Evolutionary conservation across 2,797 vertebrate genomes (phyloP), one percentile per base, ranked within the genome.

Genomic region (Sebastes taczanowskii): DNA sequence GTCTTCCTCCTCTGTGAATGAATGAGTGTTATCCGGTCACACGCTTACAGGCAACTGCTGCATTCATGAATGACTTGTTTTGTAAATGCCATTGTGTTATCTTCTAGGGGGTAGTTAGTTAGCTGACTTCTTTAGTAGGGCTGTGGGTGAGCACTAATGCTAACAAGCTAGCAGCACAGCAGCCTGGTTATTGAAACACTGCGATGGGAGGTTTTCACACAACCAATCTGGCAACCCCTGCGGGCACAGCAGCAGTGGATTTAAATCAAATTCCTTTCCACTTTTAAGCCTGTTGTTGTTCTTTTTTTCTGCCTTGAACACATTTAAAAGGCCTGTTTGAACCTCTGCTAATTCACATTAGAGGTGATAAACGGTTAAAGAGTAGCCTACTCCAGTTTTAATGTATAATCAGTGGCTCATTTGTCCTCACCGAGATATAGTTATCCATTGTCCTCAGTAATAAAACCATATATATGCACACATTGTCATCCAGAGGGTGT

Each of bases 81-180:
- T 4, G 4, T 20, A 27, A 56, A 74, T 49, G 9, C 0, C 27
- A 1, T 1, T 4, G 13, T 7, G 2, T 53, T 55, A 7, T 34
- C 59, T 4, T 1, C 2, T 0, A 2, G 3, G 5, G 11, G 49
- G 38, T 29, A 13, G 32, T 4, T 4, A 2, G 6, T 59, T 66
- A 52, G 56, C 52, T 58, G 34, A 60, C 38, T 64, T 60, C 2
- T 68, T 6, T 22, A 25, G 35, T 16, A 13, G 35, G 35, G 35
- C 35, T 46, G 49, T 9, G 65, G 25, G 38, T 63, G 61, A 86
- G 80, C 81, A 78, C 27, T 58, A 2, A n/a, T 77, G 89, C 91
- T 93, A 92, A 69, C 92, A 92, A 66, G 79, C 69, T 85, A 90
- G 86, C 84, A 75, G 83, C 71, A 34, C 22, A 71, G 86, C 55